Conservation (phyloP, 2,797 vertebrate species). For the Pampus argenteus region DNA sequence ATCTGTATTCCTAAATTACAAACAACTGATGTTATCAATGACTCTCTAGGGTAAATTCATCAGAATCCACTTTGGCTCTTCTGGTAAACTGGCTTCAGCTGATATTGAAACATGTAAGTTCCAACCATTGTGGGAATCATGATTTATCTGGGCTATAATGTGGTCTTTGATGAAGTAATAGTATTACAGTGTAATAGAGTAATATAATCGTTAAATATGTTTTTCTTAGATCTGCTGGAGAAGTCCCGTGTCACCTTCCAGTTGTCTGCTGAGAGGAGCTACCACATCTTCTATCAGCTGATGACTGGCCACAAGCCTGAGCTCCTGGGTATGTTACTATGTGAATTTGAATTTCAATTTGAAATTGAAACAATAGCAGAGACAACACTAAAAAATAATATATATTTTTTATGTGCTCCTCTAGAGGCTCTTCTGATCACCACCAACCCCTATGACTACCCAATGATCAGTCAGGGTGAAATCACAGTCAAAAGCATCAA, state of each 20-base stretch:
- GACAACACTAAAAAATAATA: not conserved
- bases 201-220: not conserved
- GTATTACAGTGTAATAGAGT: not conserved
- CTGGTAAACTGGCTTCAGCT: constrained; percentile 90
- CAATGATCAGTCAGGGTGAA: constrained; percentile 90
- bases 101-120: constrained; percentile 86
- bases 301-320: constrained; percentile 91
- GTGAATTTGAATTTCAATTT: not conserved
- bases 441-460: constrained; percentile 91
- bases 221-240: constrained; percentile 86
- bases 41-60: constrained; percentile 88
- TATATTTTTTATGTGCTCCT: constrained; percentile 9
- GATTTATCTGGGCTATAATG: not conserved
- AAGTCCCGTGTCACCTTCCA: constrained; percentile 92
- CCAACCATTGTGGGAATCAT: not conserved
- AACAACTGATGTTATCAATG: constrained; percentile 1
- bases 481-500: constrained; percentile 90
- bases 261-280: constrained; percentile 90
- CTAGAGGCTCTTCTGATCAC: constrained; percentile 90
- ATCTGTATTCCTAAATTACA: not conserved
- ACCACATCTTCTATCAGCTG: constrained; percentile 93
- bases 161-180: not conserved
- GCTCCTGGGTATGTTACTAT: constrained; percentile 69
- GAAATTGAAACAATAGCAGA: not conserved
- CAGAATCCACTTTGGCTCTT: constrained; percentile 89